phyloP scores from a whole-genome alignment of 1,140 invertebrate genomes.

The Drosophila suzukii region DNA sequence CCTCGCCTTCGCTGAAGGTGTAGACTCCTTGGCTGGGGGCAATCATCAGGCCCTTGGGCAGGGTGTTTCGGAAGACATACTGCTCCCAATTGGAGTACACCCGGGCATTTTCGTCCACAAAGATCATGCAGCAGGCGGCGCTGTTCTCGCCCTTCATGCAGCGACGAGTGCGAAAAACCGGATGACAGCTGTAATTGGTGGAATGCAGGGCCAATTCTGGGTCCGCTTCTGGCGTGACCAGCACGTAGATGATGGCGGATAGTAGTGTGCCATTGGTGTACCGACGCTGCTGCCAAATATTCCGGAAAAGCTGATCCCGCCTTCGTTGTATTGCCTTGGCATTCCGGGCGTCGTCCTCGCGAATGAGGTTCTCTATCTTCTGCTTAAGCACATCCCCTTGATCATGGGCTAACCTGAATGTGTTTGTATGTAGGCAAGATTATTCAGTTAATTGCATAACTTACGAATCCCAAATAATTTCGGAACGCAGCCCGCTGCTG shows the following conservation, averaged over 20 bases:
- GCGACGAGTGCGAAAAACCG: conserved; percentile 72
- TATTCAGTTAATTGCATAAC: conserved; percentile 37
- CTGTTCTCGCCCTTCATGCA: conserved; percentile 63
- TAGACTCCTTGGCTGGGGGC: conserved; percentile 68
- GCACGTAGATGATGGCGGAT: conserved; percentile 75
- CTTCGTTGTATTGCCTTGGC: conserved; percentile 29
- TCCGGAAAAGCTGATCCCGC: conserved; percentile 58
- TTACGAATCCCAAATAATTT: conserved; percentile 80
- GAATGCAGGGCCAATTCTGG: conserved; percentile 48
- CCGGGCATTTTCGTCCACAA: conserved; percentile 71
- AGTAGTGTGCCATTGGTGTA: conserved; percentile 70
- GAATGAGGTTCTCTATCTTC: conserved; percentile 65
- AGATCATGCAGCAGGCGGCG: conserved; percentile 74
- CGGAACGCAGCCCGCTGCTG: conserved; percentile 53
- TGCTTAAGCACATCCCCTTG: conserved; percentile 59
- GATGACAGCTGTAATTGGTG: conserved; percentile 66
- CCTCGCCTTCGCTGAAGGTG: conserved; percentile 44
- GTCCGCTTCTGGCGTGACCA: conserved; percentile 60
- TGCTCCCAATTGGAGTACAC: conserved; percentile 71
- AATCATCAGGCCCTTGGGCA: conserved; percentile 71
- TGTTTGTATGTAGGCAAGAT: too few species aligned
- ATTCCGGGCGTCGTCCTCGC: conserved; percentile 25
- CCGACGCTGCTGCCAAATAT: conserved; percentile 70
- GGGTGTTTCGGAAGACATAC: conserved; percentile 59
- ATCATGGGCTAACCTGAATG: conserved; percentile 54